These are phyloP conservation scores for Drosophila atripex DNA, from an alignment of 2,888 invertebrate species.

Conservation along the genomic window DNA sequence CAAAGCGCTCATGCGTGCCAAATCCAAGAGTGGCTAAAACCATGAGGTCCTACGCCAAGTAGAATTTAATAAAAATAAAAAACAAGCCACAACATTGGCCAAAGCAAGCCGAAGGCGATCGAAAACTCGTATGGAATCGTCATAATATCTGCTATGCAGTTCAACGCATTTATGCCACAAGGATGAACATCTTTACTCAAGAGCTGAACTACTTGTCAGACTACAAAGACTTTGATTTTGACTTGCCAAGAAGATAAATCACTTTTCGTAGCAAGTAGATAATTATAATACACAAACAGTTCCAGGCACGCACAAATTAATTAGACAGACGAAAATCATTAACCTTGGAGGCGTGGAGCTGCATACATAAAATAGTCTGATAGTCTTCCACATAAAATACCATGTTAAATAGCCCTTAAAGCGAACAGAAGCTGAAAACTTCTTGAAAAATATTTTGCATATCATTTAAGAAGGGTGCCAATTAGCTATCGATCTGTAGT, in stretches of 20 bases:
- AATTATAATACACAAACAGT: too few relatives aligned
- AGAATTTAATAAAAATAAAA: slow-evolving; percentile 63
- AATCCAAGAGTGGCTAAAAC: slow-evolving; percentile 43
- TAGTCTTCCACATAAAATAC: not conserved
- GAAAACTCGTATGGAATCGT: slow-evolving; percentile 64
- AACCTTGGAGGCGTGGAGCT: slow-evolving; percentile 13
- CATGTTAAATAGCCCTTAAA: not conserved
- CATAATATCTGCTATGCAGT: slow-evolving; percentile 62
- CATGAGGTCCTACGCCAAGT: slow-evolving; percentile 16
- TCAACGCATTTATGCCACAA: slow-evolving; percentile 49
- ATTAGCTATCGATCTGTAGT: slow-evolving; percentile 44
- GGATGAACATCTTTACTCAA: not conserved
- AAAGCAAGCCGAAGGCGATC: slow-evolving; percentile 39
- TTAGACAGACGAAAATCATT: slow-evolving; percentile 21
- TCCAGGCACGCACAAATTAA: slow-evolving; percentile 18
- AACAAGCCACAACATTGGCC: slow-evolving; percentile 49
- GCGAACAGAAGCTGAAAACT: not conserved
- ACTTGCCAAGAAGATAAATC: not conserved
- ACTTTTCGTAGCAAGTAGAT: not conserved
- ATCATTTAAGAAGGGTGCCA: slow-evolving; percentile 15
- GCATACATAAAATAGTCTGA: slow-evolving; percentile 19
- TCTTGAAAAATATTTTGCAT: not conserved
- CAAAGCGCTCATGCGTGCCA: slow-evolving; percentile 59
- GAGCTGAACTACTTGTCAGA: too few relatives aligned
- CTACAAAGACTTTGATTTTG: not conserved